Conservation (phyloP, 2,113 vertebrate species). For the Oreocharis arfaki region DNA sequence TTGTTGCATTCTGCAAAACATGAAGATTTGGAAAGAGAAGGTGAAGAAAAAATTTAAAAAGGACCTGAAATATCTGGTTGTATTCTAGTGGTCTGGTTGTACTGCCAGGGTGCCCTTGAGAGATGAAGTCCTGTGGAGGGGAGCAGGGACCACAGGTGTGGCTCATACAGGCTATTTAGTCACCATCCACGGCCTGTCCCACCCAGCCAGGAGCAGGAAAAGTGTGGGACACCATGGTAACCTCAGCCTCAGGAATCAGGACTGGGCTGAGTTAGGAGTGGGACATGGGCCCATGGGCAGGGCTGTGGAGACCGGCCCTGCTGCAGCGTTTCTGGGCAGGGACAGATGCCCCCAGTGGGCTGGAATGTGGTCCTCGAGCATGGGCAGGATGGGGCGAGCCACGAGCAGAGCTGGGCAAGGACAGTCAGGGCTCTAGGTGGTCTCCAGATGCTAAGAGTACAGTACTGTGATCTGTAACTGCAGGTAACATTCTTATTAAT, state of each 20-base stretch:
- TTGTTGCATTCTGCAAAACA: not conserved
- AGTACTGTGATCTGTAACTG: not conserved
- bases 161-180: no score
- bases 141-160: not conserved
- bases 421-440: not conserved
- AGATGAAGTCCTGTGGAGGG: not conserved
- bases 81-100: not conserved
- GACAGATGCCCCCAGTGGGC: not conserved
- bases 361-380: not conserved
- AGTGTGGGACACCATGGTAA: fast-evolving
- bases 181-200: not conserved
- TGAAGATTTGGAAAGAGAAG: not conserved
- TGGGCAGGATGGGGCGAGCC: fast-evolving
- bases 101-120: not conserved
- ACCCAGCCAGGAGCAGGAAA: not conserved
- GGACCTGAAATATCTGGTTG: not conserved
- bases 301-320: not conserved
- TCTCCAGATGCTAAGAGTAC: not conserved
- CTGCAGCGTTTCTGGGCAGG: not conserved
- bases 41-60: not conserved
- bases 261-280: not conserved
- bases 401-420: fast-evolving
- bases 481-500: not conserved
- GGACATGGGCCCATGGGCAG: fast-evolving
- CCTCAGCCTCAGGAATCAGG: not conserved